phyloP scores from a whole-genome alignment of 1,140 invertebrate species.

The Aphelinus certus region DNA sequence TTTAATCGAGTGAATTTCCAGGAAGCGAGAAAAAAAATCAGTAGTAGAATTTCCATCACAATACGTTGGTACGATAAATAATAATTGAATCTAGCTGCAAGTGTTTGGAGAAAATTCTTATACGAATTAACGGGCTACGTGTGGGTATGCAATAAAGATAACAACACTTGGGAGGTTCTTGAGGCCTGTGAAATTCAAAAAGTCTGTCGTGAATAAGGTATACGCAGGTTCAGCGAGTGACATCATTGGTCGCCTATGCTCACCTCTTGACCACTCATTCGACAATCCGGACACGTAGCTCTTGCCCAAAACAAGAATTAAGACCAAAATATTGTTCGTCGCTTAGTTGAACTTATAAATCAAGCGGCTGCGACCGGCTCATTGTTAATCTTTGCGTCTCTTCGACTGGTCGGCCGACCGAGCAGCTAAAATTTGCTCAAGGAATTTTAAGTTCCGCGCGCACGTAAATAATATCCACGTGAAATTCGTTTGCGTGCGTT shows the following conservation, averaged over 20 bases:
- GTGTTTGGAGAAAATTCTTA: too few relatives aligned
- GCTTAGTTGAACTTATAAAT: conserved; percentile 58
- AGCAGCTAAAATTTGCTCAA: conserved; percentile 29
- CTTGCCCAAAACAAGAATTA: conserved; percentile 52
- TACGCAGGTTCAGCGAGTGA: conserved; percentile 48
- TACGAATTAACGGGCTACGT: too few relatives aligned
- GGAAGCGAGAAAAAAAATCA: too few relatives aligned
- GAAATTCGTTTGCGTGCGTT: conserved; percentile 17
- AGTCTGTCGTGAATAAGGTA: background rate
- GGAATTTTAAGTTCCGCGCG: conserved; percentile 35
- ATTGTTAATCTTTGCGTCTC: conserved; percentile 43
- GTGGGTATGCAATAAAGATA: too few relatives aligned
- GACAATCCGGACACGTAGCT: conserved; percentile 57
- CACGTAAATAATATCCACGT: conserved; percentile 34
- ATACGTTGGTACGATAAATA: too few relatives aligned
- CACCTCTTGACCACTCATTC: conserved; percentile 49
- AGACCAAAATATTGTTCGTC: conserved; percentile 57
- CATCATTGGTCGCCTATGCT: conserved; percentile 61
- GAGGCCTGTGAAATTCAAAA: too few relatives aligned
- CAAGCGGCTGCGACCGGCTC: conserved; percentile 45
- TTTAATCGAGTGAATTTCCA: too few relatives aligned
- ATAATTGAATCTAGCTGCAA: too few relatives aligned
- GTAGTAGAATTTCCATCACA: too few relatives aligned
- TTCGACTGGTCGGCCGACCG: background rate
- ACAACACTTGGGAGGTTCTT: conserved; percentile 12